A percentile compares a stretch with the other conserved stretches of the same genome.
Conservation (phyloP, 92 coral and sea anemone species). For the Parazoanthus swiftii region DNA sequence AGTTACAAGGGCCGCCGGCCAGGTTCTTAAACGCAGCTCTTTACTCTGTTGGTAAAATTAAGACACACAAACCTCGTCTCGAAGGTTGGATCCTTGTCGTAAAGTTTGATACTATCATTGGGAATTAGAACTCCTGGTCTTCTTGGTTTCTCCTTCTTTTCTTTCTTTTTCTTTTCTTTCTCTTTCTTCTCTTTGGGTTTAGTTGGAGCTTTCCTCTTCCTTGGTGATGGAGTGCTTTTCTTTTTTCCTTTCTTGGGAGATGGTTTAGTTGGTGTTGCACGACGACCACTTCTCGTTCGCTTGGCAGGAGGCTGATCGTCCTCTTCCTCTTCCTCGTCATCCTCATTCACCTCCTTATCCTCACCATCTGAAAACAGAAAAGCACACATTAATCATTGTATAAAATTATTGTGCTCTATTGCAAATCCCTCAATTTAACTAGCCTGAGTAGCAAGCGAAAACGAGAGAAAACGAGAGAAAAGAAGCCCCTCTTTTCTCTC, state of each 20-base stretch:
- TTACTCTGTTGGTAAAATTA: neutral
- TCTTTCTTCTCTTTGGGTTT: constrained; percentile 50
- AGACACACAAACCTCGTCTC: constrained; percentile 69
- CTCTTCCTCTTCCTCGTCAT: constrained; percentile 63
- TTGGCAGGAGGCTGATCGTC: constrained; percentile 86
- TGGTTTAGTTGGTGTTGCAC: constrained; percentile 52
- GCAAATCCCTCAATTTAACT: no score
- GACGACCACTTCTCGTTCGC: constrained; percentile 66
- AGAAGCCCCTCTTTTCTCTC: no score
- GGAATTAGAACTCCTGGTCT: constrained; percentile 79
- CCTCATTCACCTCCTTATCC: constrained; percentile 39
- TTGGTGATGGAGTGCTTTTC: constrained; percentile 56
- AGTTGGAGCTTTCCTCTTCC: constrained; percentile 51
- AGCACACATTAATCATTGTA: neutral
- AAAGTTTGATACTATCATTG: constrained; percentile 58
- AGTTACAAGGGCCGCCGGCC: no score
- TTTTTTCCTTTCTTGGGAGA: constrained; percentile 58
- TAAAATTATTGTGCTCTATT: constrained; percentile 9
- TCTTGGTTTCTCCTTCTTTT: constrained; percentile 53
- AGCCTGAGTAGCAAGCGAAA: no score
- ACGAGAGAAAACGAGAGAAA: no score
- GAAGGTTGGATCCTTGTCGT: constrained; percentile 81
- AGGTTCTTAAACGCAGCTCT: no score
- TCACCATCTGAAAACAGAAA: neutral
- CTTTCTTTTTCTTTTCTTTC: constrained; percentile 52